Base-by-base conservation (phyloP, 2,888 invertebrate genomes). In the Torymus aiolomorphi region DNA sequence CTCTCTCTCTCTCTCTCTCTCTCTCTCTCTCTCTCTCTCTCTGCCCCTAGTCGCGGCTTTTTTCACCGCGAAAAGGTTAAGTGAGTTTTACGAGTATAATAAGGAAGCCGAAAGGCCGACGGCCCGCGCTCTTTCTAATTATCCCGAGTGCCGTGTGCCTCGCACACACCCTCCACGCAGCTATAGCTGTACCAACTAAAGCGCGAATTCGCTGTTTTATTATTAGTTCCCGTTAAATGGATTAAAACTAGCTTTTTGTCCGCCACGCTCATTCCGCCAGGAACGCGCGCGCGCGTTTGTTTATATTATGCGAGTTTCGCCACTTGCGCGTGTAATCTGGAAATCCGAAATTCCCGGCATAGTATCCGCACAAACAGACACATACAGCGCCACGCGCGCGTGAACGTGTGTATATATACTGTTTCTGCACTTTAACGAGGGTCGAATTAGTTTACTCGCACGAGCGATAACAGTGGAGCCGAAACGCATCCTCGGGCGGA, bases 381-480 rank as follows among this genome's bases (percentile, higher is more conserved):
- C 1, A 42, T 10, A 31, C 13, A 52, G 8, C 0, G 42, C 42
- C 16, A 16, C 18, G 49, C 24, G 2, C 49, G 14, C 49, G 20
- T 49, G 11, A 18, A 10, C 1, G 51, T 61, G 2, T 8, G 14
- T 54, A 13, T 75, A 74, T 61, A 54, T 54, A 59, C 62, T 14
- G 42, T 63, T 69, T 56, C 59, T 70, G 71, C 71, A 74, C 77
- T 77, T 80, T 80, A 80, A 80, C 75, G 81, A 81, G 81, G 75
- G 54, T 75, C 71, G 75, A 78, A 81, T 81, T 81, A 81, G 81
- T 78, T 81, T 77, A 77, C 77, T 74, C 61, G 74, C 70, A 42
- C 77, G 73, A 73, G 54, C 76, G 80, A 80, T 80, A 80, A 80
- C 80, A 76, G 76, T 56, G 57, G 52, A 59, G 71, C 65, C 56